Evolutionary conservation across 2,888 invertebrate species (phyloP).

Genomic region (Pheosia tremula): DNA sequence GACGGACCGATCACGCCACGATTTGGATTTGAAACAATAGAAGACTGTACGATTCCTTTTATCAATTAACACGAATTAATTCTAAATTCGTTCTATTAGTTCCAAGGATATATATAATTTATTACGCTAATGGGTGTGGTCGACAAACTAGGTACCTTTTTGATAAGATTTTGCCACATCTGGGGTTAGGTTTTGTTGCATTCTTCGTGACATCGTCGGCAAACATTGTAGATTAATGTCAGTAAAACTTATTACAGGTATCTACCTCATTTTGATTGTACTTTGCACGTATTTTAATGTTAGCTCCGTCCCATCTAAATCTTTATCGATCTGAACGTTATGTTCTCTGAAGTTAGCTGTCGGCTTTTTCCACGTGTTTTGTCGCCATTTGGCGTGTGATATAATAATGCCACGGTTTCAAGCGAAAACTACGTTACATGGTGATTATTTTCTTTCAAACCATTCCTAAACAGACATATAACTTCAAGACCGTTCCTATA

Average conservation of each 20-base stretch:
- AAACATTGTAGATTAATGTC: too few relatives aligned
- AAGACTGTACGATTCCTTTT: conserved; percentile 26
- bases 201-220: background rate
- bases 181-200: background rate
- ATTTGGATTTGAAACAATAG: conserved; percentile 36
- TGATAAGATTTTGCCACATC: conserved; percentile 5
- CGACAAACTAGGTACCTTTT: conserved; percentile 21
- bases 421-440: too few relatives aligned
- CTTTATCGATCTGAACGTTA: conserved; percentile 37
- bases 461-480: too few relatives aligned
- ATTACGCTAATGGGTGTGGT: conserved; percentile 49
- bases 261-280: too few relatives aligned
- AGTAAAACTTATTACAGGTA: too few relatives aligned
- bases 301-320: background rate
- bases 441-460: too few relatives aligned
- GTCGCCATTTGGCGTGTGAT: conserved; percentile 43
- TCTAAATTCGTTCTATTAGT: conserved; percentile 26
- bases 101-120: conserved; percentile 11
- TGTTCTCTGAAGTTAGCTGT: conserved; percentile 16
- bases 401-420: conserved; percentile 9
- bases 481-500: too few relatives aligned
- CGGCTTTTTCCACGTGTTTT: conserved; percentile 49
- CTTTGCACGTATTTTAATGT: background rate
- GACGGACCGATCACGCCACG: conserved; percentile 55
- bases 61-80: conserved; percentile 21